A percentile compares a stretch with the other conserved stretches of the same genome.
phyloP scores from a whole-genome alignment of 2,113 vertebrate species.

The Todiramphus saurophagus region DNA sequence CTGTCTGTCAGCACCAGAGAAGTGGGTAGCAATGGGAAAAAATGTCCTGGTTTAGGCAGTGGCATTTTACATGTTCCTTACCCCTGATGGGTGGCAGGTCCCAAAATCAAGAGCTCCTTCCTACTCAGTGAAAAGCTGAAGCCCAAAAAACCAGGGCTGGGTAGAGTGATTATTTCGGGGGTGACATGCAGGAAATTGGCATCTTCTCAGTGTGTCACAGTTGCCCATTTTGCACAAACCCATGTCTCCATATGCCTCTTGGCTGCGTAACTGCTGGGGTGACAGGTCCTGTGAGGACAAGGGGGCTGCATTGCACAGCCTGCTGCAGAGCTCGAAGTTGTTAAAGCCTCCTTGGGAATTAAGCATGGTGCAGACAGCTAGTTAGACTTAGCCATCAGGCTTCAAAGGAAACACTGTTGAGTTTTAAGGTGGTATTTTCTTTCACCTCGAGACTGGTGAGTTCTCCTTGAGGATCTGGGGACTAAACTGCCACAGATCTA shows the following conservation, averaged over 20 bases:
- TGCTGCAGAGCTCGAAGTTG: fast-evolving
- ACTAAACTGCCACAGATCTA: background rate
- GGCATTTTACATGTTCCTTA: background rate
- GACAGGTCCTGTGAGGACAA: background rate
- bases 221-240: background rate
- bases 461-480: background rate
- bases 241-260: background rate
- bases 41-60: background rate
- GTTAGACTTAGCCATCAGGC: background rate
- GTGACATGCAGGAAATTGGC: fast-evolving
- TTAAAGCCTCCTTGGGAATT: background rate
- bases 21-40: background rate
- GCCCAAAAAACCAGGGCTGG: background rate
- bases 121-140: background rate
- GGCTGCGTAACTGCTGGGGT: background rate
- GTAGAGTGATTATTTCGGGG: background rate
- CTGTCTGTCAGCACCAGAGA: background rate
- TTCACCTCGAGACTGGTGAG: background rate
- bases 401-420: background rate
- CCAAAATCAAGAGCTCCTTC: background rate
- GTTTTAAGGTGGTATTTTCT: background rate
- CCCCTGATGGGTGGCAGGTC: background rate
- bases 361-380: fast-evolving
- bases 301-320: background rate
- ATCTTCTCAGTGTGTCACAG: fast-evolving